phyloP scores from a whole-genome alignment of 2,888 invertebrate genomes.

The Hymenopus coronatus region DNA sequence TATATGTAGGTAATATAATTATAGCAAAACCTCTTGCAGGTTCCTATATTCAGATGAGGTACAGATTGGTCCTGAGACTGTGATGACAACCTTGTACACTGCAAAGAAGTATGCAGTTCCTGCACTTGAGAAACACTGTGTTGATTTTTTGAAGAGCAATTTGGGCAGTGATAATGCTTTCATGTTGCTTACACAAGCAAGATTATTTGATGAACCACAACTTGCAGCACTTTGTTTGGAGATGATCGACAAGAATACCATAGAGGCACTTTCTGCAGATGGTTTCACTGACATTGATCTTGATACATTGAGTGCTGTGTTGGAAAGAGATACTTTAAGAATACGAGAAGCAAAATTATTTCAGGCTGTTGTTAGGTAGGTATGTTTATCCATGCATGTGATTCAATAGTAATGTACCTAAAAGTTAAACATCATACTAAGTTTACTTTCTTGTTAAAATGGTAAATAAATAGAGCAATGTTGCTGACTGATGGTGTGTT shows the following conservation, averaged over 20 bases:
- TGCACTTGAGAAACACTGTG: constrained; percentile 77
- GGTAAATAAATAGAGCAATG: too few species aligned
- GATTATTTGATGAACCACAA: constrained; percentile 79
- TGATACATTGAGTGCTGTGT: constrained; percentile 71
- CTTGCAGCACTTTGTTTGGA: constrained; percentile 77
- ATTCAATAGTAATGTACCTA: too few species aligned
- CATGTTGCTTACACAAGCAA: constrained; percentile 71
- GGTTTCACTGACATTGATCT: constrained; percentile 79
- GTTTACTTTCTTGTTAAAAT: too few species aligned
- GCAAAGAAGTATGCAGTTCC: constrained; percentile 87
- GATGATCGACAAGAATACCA: constrained; percentile 79
- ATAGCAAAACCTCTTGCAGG: constrained; percentile 33
- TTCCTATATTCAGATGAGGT: constrained; percentile 80
- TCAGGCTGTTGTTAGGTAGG: constrained; percentile 61
- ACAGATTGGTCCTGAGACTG: constrained; percentile 78
- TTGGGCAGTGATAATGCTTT: constrained; percentile 81
- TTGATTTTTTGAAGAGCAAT: constrained; percentile 71
- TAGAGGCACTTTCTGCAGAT: constrained; percentile 75
- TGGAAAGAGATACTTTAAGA: constrained; percentile 74
- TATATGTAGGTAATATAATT: not conserved
- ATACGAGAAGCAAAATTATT: constrained; percentile 78
- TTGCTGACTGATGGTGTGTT: too few species aligned
- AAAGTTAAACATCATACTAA: too few species aligned
- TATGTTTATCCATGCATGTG: not conserved
- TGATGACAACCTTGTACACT: constrained; percentile 82